Conservation (phyloP, 2,797 vertebrate species). For the Sciurus carolinensis region DNA sequence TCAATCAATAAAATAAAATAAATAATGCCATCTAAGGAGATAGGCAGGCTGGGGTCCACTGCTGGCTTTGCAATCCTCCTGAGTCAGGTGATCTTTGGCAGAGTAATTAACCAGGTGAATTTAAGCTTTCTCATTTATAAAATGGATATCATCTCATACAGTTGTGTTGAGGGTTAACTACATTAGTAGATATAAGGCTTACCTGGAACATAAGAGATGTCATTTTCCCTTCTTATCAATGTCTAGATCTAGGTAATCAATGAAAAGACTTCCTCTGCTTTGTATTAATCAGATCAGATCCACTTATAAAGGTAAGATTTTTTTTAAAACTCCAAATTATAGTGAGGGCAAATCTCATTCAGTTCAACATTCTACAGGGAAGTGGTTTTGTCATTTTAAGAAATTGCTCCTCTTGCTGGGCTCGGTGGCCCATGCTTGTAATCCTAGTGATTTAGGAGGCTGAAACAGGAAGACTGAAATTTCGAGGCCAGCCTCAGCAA, state of each 20-base stretch:
- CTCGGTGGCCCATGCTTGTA: too few species aligned
- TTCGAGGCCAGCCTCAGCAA: too few species aligned
- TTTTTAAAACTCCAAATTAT: slow-evolving; percentile 45
- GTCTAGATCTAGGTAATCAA: not conserved
- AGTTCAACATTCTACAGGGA: not conserved
- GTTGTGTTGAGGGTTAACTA: not conserved
- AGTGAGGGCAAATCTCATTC: not conserved
- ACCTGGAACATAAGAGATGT: not conserved
- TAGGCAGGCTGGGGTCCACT: not conserved
- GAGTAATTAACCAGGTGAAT: not conserved
- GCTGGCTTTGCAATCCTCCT: not conserved
- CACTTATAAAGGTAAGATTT: not conserved
- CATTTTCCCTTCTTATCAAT: not conserved
- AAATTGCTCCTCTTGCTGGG: not conserved
- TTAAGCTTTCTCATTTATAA: slow-evolving; percentile 14
- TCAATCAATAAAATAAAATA: too few species aligned
- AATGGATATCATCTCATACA: not conserved
- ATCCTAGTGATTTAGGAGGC: too few species aligned
- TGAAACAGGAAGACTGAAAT: too few species aligned
- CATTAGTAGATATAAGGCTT: not conserved
- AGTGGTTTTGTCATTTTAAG: not conserved
- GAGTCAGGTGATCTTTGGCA: not conserved
- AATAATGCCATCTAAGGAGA: not conserved
- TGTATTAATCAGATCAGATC: slow-evolving; percentile 6
- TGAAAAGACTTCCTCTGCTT: not conserved